Evolutionary conservation across 2,888 invertebrate species (phyloP), one percentile per base, ranked within the genome.

Genomic region (Synergus itoensis): DNA sequence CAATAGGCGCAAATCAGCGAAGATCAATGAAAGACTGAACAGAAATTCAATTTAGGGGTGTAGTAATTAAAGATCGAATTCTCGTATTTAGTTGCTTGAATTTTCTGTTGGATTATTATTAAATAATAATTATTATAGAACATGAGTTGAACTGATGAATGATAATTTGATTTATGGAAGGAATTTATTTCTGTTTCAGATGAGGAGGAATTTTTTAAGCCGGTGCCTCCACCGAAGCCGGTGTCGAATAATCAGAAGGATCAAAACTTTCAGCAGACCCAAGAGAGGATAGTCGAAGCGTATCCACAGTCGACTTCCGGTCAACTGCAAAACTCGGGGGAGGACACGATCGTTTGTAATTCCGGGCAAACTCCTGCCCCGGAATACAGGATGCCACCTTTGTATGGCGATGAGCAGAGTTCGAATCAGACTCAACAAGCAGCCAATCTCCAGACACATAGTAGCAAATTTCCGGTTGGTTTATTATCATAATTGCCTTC

Each of bases 381-480:
- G 79, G 88, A 89, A 85, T 90, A 91, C 90, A 91, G 90, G 85
- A 91, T 91, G 91, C 90, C 91, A 88, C 90, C 91, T 80, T 85
- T 92, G 81, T 91, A 92, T 87, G 92, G 91, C 83, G 92, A 92
- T 81, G 91, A 91, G 89, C 92, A 87, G 87, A 92, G 85, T 89
- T 94, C 93, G 89, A 92, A 89, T 92, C 93, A 87, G 89, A 91
- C 89, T 82, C 92, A 87, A 90, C 91, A 86, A 90, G 92, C 88
- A 89, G 91, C 89, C 67, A 91, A 89, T 86, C 93, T 96, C 21
- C 96, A 96, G 91, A 96, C 96, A 43, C 96, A 96, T 92, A 96
- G 96, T 86, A 95, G 94, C 86, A 96, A 96, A 91, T 96, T 96
- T 93, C 96, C 96, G 90, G 96, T 96, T 93, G 95, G 87, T 83